These are phyloP conservation scores for Drosophila teissieri DNA, from an alignment of 1,140 invertebrate genomes.

Conservation along the genomic window DNA sequence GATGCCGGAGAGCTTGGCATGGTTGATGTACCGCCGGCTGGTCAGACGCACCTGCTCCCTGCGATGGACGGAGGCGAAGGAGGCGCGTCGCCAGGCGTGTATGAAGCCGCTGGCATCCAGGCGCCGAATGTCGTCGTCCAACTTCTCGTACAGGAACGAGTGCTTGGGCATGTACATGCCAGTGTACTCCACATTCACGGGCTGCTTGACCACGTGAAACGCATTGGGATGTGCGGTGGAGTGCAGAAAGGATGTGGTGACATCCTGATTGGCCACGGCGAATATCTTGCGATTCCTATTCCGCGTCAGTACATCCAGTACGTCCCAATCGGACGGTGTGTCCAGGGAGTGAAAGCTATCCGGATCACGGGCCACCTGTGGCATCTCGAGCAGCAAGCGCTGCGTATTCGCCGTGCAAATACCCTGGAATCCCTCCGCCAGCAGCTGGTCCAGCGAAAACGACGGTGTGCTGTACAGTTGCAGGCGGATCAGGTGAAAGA, in stretches of 20 bases:
- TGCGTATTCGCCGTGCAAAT: slow-evolving; percentile 47
- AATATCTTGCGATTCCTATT: slow-evolving; percentile 22
- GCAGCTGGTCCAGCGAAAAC: slow-evolving; percentile 45
- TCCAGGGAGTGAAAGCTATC: slow-evolving; percentile 20
- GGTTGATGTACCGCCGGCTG: slow-evolving; percentile 16
- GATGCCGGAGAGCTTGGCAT: slow-evolving; percentile 41
- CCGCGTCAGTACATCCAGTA: slow-evolving; percentile 42
- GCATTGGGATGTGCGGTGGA: neutral
- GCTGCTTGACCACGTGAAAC: slow-evolving; percentile 46
- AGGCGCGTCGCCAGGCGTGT: slow-evolving; percentile 40
- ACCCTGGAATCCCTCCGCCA: slow-evolving; percentile 39
- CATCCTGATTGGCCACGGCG: slow-evolving; percentile 51
- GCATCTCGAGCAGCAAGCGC: slow-evolving; percentile 53
- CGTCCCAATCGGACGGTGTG: slow-evolving; percentile 35
- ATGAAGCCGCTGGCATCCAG: slow-evolving; percentile 56
- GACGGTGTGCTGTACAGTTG: slow-evolving; percentile 52
- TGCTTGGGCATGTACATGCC: slow-evolving; percentile 74
- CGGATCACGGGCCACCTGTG: slow-evolving; percentile 15
- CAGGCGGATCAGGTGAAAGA: slow-evolving; percentile 67
- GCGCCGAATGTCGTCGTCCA: slow-evolving; percentile 27
- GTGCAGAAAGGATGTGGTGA: slow-evolving; percentile 27
- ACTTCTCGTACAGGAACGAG: slow-evolving; percentile 48
- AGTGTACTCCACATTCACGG: slow-evolving; percentile 58
- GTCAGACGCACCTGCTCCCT: neutral
- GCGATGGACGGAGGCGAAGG: slow-evolving; percentile 31